Evolutionary conservation across 2,113 vertebrate genomes (phyloP), one percentile per base, ranked within the genome.

Genomic region (Forbesichthys papilliferus): DNA sequence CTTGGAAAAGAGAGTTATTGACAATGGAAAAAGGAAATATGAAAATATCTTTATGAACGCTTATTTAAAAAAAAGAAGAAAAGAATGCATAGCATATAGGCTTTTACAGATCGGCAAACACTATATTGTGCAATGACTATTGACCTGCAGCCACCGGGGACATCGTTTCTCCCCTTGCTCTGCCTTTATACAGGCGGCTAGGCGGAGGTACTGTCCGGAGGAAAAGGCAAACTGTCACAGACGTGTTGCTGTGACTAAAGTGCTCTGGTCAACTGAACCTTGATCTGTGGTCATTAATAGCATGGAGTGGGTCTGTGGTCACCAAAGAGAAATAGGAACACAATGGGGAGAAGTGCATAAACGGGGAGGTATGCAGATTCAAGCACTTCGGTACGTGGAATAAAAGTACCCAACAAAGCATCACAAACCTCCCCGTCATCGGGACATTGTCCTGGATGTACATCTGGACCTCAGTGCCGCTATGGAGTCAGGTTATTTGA

Each of bases 361-460:
- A 82, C 86, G 88, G 82, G 89, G 89, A 91, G 88, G 88, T 91
- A 90, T 88, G 88, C 89, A 85, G 85, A 74, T 87, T 89, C 83
- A 89, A 88, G 89, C 78, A 80, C 75, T 85, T 81, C 2, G 27
- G 81, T 64, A 81, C 63, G 79, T 84, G 83, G 75, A 83, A 80
- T 80, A 67, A 80, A 87, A 80, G 55, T 79, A 84, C 64, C 75
- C 78, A 79, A 69, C 73, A 33, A 13, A 83, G 76, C 60, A 74
- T 73, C 52, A 66, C 14, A 69, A 76, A 80, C 77, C 63, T 71
- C 76, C 69, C 66, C 1, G 68, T 55, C 46, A 56, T 73, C 69
- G 61, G 61, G 76, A 71, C 55, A 33, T 46, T 11, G 56, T 20
- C 4, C n/a, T 42, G 56, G 84, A 76, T 46, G 69, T 61, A 49